Conservation (phyloP, 2,888 invertebrate species). For the Rhingia rostrata region DNA sequence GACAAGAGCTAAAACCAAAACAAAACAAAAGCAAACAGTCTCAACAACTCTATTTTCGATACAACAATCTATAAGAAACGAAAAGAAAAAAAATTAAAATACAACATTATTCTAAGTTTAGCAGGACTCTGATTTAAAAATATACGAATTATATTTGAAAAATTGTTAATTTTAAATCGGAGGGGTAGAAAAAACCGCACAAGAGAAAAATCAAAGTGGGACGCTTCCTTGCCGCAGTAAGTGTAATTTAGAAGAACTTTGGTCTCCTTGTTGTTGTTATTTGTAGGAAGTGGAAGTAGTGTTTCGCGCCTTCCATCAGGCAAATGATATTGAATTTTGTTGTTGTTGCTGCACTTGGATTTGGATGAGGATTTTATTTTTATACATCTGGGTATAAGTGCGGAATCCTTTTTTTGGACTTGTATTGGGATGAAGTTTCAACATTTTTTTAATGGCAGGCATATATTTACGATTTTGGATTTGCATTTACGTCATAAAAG, state of each 20-base stretch:
- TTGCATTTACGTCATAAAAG: background rate
- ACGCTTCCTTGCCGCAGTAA: slow-evolving; percentile 24
- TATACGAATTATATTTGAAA: slow-evolving; percentile 68
- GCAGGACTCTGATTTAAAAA: slow-evolving; percentile 69
- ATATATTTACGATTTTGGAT: background rate
- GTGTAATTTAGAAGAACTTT: background rate
- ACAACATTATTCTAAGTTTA: slow-evolving; percentile 63
- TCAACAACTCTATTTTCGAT: slow-evolving; percentile 36
- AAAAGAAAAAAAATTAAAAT: slow-evolving; percentile 23
- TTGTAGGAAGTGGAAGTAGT: slow-evolving; percentile 6
- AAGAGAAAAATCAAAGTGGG: slow-evolving; percentile 9
- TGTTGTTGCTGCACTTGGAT: slow-evolving; percentile 37
- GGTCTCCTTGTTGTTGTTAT: background rate
- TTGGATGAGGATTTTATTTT: slow-evolving; percentile 3
- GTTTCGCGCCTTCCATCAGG: slow-evolving; percentile 24
- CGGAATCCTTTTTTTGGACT: background rate
- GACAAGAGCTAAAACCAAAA: slow-evolving; percentile 17
- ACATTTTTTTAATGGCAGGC: background rate
- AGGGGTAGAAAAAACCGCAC: slow-evolving; percentile 3
- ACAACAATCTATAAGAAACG: slow-evolving; percentile 18
- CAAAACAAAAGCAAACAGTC: slow-evolving; percentile 27
- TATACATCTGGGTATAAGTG: background rate
- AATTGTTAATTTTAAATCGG: slow-evolving; percentile 68
- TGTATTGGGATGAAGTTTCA: too few species aligned
- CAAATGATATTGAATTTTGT: slow-evolving; percentile 29